Base-by-base conservation (phyloP, 1,140 invertebrate species). In the Lepidotrigona ventralis region DNA sequence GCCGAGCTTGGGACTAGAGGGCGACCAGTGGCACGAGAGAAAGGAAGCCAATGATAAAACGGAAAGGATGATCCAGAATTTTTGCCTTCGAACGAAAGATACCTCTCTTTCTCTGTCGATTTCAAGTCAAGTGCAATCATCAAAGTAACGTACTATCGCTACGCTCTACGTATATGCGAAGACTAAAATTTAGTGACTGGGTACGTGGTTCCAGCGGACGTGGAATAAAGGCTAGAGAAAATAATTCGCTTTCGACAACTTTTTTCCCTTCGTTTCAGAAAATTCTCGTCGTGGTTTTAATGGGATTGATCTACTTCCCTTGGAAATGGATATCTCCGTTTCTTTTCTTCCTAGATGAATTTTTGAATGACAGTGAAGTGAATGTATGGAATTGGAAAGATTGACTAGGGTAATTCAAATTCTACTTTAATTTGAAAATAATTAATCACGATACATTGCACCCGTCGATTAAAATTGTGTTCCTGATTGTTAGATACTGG, bases 1-100 rank as follows among this genome's bases (percentile, higher is more conserved):
- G 71, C 69, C 81, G 70, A 63, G 70, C 81, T 79, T 81, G 76
- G 70, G 81, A 66, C 75, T 85, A 79, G 86, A 87, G 80, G 83
- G 60, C 69, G 79, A 58, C 58, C 51, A 74, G 53, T 23, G 76
- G 64, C 66, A n/a, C 73, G 21, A 74, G 74, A 83, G 69, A 83
- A 84, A 76, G 54, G 76, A 76, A 73, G 56, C 21, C 21, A 53
- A 29, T 39, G 33, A 51, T 11, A 8, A 56, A 66, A 72, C 29
- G 5, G 8, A 39, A 15, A 39, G 12, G 17, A 12, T 15, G n/a
- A 56, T 9, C 39, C 8, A 17, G 21, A 12, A 53, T 75, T 74
- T 53, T 73, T 15, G 19, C 8, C 58, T 74, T 19, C n/a, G n/a
- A 29, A 11, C 14, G 3, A 58, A 51, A 15, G 21, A 72, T 53